Conservation (phyloP, 2,888 invertebrate species). For the Drosophila monieri region DNA sequence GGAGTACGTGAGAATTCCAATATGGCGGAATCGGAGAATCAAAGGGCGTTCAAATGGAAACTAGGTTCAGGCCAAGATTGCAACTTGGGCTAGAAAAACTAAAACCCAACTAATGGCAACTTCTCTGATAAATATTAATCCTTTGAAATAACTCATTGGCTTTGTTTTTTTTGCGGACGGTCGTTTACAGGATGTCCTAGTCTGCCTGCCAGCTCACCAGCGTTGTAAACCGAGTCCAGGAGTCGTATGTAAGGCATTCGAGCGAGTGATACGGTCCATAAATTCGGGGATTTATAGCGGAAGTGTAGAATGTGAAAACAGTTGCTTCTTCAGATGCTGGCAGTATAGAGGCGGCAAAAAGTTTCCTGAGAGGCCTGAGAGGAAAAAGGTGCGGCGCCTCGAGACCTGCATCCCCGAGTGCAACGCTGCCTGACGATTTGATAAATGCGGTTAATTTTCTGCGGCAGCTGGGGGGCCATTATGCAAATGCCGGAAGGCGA, state of each 20-base stretch:
- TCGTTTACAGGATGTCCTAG: conserved; percentile 15
- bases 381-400: conserved; percentile 4
- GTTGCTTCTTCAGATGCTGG: conserved; percentile 46
- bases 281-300: conserved; percentile 75
- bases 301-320: conserved; percentile 77
- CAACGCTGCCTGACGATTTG: conserved; percentile 47
- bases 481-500: conserved; percentile 60
- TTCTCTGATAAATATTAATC: conserved; percentile 1
- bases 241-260: conserved; percentile 71
- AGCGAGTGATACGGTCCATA: conserved; percentile 76
- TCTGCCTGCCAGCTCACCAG: background rate
- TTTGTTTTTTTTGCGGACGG: conserved; percentile 22
- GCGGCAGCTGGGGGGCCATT: conserved; percentile 55
- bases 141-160: background rate
- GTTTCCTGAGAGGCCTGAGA: conserved; percentile 13
- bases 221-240: conserved; percentile 27
- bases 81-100: too few relatives aligned
- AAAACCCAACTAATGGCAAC: background rate
- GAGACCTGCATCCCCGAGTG: background rate
- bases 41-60: background rate
- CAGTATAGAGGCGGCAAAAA: conserved; percentile 31
- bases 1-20: conserved; percentile 31
- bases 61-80: too few relatives aligned
- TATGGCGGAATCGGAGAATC: conserved; percentile 26
- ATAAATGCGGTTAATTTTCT: conserved; percentile 68